Evolutionary conservation across 2,113 vertebrate species (phyloP).

Genomic region (Corythoichthys intestinalis): DNA sequence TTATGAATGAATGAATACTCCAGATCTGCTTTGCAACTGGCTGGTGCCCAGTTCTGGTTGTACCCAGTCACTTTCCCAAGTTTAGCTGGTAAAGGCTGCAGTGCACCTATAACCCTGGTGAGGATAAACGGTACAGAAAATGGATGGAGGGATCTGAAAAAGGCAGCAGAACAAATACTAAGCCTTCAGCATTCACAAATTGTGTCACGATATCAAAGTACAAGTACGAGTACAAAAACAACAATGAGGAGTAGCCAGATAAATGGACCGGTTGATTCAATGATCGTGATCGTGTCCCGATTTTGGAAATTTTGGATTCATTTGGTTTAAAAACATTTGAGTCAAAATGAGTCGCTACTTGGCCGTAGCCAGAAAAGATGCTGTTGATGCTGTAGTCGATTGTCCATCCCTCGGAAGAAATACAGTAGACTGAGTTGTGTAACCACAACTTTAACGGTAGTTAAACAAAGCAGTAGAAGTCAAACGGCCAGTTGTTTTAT

Average conservation of each 20-base stretch:
- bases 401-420: conserved; percentile 11
- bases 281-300: not conserved
- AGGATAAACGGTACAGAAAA: too few species aligned
- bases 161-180: not conserved
- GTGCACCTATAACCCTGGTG: too few species aligned
- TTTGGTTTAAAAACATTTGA: not conserved
- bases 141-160: too few species aligned
- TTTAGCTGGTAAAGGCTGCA: too few species aligned
- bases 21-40: too few species aligned
- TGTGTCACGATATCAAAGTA: not conserved
- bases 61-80: too few species aligned
- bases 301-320: not conserved
- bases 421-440: conserved; percentile 37
- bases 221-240: too few species aligned
- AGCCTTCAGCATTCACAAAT: not conserved
- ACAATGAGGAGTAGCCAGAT: not conserved
- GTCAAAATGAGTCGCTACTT: not conserved
- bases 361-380: not conserved
- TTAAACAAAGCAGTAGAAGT: conserved; percentile 32
- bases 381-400: not conserved
- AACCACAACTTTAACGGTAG: conserved; percentile 44
- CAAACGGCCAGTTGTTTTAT: conserved; percentile 32
- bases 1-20: too few species aligned
- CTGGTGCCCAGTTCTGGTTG: too few species aligned
- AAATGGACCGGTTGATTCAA: not conserved